Percentiles rank a stretch among this genome's conserved stretches.
Evolutionary conservation across 2,797 vertebrate species (phyloP).

Genomic region (Buphagus erythrorhynchus): DNA sequence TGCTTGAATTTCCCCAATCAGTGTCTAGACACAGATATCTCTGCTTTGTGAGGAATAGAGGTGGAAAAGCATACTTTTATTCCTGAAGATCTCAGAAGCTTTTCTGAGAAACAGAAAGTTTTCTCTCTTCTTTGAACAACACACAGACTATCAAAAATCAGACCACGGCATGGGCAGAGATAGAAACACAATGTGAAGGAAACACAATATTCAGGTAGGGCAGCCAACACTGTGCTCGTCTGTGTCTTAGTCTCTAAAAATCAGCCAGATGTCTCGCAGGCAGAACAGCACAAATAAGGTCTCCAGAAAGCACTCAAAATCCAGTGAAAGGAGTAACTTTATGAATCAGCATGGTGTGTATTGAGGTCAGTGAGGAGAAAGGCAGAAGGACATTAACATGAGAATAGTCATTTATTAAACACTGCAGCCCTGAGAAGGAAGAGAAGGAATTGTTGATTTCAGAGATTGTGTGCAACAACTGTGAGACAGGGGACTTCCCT

Average conservation of each 20-base stretch:
- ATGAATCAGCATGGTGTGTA: neutral
- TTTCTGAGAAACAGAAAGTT: neutral
- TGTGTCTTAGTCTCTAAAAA: neutral
- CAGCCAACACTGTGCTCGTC: accelerated
- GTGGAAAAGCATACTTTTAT: neutral
- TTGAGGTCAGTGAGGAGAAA: neutral
- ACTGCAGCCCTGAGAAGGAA: neutral
- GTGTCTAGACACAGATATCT: neutral
- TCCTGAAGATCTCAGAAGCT: neutral
- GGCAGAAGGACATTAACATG: neutral
- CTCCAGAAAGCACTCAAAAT: constrained; percentile 5
- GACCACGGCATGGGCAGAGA: neutral
- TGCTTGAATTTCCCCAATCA: neutral
- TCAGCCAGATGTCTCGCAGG: neutral
- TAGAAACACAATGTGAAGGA: neutral
- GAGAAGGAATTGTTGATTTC: neutral
- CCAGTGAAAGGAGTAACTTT: neutral
- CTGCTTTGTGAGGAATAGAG: neutral
- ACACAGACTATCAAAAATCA: neutral
- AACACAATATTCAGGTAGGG: neutral
- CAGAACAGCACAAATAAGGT: neutral
- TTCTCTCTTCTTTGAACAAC: neutral
- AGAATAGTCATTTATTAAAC: neutral
- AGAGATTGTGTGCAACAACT: neutral
- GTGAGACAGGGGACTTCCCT: neutral